Percentiles rank a stretch among this genome's conserved stretches.
phyloP scores from a whole-genome alignment of 2,888 invertebrate genomes.

The Himalopsyche tibetana region DNA sequence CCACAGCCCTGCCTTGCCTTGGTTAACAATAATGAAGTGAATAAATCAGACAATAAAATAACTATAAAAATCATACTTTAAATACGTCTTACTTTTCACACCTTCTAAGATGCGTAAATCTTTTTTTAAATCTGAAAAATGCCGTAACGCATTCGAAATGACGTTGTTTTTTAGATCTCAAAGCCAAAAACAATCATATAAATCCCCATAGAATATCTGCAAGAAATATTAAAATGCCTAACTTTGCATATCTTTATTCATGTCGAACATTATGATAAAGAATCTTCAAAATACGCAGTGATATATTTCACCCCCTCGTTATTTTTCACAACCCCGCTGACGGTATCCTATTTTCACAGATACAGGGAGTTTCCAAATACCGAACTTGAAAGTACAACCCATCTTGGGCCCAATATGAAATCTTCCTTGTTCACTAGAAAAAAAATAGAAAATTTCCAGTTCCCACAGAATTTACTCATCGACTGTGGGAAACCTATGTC shows the following conservation, averaged over 20 bases:
- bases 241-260: slow-evolving; percentile 16
- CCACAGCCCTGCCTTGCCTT: too few relatives aligned
- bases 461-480: too few relatives aligned
- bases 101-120: neutral
- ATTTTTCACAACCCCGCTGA: slow-evolving; percentile 15
- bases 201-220: neutral
- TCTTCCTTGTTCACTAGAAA: too few relatives aligned
- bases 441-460: too few relatives aligned
- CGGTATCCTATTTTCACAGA: neutral
- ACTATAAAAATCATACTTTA: too few relatives aligned
- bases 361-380: neutral
- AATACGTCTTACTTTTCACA: too few relatives aligned
- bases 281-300: slow-evolving; percentile 12
- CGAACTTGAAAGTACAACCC: too few relatives aligned
- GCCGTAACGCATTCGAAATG: slow-evolving; percentile 1
- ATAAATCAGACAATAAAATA: too few relatives aligned
- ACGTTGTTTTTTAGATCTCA: neutral
- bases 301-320: slow-evolving; percentile 7
- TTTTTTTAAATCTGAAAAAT: slow-evolving; percentile 34
- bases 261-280: slow-evolving; percentile 34
- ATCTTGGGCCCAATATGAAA: too few relatives aligned
- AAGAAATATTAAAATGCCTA: slow-evolving; percentile 4
- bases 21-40: too few relatives aligned
- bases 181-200: slow-evolving; percentile 26
- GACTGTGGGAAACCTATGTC: too few relatives aligned